Evolutionary conservation across 1,140 invertebrate genomes (phyloP).

Genomic region (Yoshiicerus persimilis): DNA sequence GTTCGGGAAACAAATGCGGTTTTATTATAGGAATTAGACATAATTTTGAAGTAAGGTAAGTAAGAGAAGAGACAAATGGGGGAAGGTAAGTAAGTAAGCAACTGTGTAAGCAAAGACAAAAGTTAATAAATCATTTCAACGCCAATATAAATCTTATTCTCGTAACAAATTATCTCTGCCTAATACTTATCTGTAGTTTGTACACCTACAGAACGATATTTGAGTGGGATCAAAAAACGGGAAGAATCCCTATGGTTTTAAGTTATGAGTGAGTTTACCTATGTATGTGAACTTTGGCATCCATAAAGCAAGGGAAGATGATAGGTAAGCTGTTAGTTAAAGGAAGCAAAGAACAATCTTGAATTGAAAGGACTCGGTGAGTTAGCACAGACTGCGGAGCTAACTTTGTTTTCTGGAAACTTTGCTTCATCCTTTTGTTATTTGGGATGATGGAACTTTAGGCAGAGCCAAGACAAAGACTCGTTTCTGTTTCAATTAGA

Average conservation of each 20-base stretch:
- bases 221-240: neutral
- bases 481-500: neutral
- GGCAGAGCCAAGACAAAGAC: neutral
- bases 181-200: too few species aligned
- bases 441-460: neutral
- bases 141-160: neutral
- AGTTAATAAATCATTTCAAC: neutral
- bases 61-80: neutral
- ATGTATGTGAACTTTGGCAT: neutral
- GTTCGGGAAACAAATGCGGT: neutral
- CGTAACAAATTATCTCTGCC: neutral
- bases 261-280: neutral
- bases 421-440: neutral
- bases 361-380: neutral
- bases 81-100: neutral
- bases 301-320: neutral
- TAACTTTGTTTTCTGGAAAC: neutral
- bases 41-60: neutral
- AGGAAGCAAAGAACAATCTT: neutral
- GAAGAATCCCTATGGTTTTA: neutral
- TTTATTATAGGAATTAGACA: neutral
- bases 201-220: neutral
- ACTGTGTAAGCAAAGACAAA: neutral
- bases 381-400: neutral
- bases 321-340: neutral